Evolutionary conservation across 2,888 invertebrate species (phyloP), one percentile per base, ranked within the genome.

Genomic region (Rhingia campestris): DNA sequence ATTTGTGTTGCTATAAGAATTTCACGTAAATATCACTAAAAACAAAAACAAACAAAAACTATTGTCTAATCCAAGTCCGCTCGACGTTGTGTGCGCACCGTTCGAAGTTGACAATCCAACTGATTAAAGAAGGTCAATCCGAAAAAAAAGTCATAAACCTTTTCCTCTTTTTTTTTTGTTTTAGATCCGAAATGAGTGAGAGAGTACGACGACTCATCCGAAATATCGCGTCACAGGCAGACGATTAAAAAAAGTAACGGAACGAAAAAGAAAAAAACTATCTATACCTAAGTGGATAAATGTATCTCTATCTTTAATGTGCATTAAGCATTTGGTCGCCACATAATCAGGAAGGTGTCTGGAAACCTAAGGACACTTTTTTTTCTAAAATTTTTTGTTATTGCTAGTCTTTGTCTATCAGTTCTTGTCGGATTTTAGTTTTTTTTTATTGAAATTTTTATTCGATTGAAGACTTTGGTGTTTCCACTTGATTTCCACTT

Each of bases 241-340:
- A 66, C 41, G 56, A 58, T 54, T 14, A 66, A 51, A 72, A 49
- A 49, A 64, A 10, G n/a, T n/a, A 43, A 63, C 5, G 14, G 9
- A 33, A 56, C 37, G n/a, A 45, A 51, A 73, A 56, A 22, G 10
- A 41, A 74, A 51, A 43, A 49, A 49, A 32, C 63, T 47, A 73
- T 63, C 63, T 54, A 37, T 53, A 54, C 41, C 67, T 45, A 53
- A 82, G 82, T 77, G 69, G 79, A 79, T 64, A 70, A 67, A 64
- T 64, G 67, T 74, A 79, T 73, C 70, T 45, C 30, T 22, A 22
- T 22, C 22, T 81, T 43, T 82, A 72, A 61, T 77, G 72, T 74
- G 74, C 84, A 80, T 84, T 84, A 84, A 84, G 84, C 59, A 69
- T 80, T 75, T 70, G 49, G 84, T 75, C 84, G 84, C 80, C 84